Evolutionary conservation across 2,888 invertebrate genomes (phyloP), one percentile per base, ranked within the genome.

Genomic region (Hirudinaria manillensis): DNA sequence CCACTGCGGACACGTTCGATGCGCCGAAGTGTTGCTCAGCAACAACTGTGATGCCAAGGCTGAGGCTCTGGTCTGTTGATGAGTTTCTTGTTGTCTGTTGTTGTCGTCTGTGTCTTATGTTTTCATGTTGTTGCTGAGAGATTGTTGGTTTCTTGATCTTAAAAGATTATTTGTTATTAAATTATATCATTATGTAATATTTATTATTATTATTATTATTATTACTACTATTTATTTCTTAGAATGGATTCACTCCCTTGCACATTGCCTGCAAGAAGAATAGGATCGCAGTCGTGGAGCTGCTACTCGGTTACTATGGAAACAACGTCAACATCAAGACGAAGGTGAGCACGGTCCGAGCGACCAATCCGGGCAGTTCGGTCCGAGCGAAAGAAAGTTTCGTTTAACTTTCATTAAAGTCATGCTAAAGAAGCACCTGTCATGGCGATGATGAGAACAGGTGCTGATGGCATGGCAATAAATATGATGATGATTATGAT

Each of bases 321-420:
- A 61, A 34, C 19, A 38, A 72, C 55, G 51, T 45, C 55, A 72
- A 55, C 72, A 21, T 55, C 27, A 45, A 32, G 27, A 53, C 72
- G 32, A 55, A 45, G 21, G 72, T 72, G 16, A 55, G 72, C 61
- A 36, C 36, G 10, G 10, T 36, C 36, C 36, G 13, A 56, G 27
- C 53, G 21, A 13, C 98, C 98, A 80, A 88, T 99, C 56, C 96
- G 98, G 55, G 98, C 99, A 86, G 36, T 36, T 6, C 36, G 10
- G 10, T 36, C 36, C 36, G 13, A 56, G 27, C 53, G 21, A 13
- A 56, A 24, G 61, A 24, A 13, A 3, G 61, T 56, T 13, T n/a
- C 13, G 13, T 6, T 56, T 13, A 61, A 61, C n/a, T 27, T 61
- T 61, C 61, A 2, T 61, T 29, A 13, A n/a, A n/a, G n/a, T n/a